phyloP scores from a whole-genome alignment of 2,113 vertebrate species.

The Podarcis raffonei region DNA sequence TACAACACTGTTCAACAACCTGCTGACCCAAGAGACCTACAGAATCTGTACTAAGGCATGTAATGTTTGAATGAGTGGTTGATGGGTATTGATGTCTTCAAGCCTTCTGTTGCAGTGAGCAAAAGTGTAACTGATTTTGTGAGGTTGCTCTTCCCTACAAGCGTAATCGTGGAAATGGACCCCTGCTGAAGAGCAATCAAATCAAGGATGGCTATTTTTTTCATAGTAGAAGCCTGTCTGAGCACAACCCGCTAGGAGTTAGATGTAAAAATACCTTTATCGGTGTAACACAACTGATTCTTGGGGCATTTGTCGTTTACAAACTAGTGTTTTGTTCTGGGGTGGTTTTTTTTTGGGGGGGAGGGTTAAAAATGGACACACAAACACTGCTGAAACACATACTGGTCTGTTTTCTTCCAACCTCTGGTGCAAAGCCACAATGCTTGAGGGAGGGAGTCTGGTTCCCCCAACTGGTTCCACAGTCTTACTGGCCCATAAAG shows the following conservation, averaged over 20 bases:
- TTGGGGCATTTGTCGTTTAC: neutral
- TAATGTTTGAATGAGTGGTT: neutral
- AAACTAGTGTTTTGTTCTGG: neutral
- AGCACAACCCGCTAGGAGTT: neutral
- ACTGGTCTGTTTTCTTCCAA: constrained; percentile 1
- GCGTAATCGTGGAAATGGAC: neutral
- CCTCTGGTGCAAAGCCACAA: neutral
- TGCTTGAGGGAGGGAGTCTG: neutral
- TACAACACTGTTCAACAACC: accelerated
- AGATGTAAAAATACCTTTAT: neutral
- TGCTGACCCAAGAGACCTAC: neutral
- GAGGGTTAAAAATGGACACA: neutral
- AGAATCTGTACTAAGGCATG: neutral
- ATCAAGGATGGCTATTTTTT: neutral
- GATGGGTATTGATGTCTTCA: neutral
- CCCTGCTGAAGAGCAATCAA: neutral
- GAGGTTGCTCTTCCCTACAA: neutral
- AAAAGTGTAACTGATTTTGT: neutral
- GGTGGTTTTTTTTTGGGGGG: neutral
- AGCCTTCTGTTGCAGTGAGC: neutral
- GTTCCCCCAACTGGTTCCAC: constrained; percentile 12
- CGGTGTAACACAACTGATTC: neutral
- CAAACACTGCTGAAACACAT: constrained; percentile 5
- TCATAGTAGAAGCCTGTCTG: neutral
- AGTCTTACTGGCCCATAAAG: neutral